phyloP scores from a whole-genome alignment of 2,888 invertebrate species.

The Hylaea fasciaria region DNA sequence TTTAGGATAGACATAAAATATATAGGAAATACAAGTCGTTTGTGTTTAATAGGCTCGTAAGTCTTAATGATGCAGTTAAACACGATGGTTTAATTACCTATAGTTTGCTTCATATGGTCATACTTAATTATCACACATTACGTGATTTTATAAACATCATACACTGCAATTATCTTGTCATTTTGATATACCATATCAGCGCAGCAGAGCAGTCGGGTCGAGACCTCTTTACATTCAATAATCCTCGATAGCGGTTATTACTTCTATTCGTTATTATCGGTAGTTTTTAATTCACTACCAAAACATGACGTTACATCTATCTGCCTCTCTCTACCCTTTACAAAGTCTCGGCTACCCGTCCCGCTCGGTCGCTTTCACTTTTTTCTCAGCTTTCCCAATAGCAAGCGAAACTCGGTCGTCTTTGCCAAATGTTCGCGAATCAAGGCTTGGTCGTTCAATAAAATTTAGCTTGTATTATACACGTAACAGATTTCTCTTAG shows the following conservation, averaged over 20 bases:
- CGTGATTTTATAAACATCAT: constrained; percentile 12
- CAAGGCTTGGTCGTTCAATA: constrained; percentile 29
- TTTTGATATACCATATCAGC: constrained; percentile 18
- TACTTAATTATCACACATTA: constrained; percentile 8
- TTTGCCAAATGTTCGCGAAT: constrained; percentile 70
- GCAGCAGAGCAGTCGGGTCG: constrained; percentile 1
- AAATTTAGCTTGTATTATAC: constrained; percentile 16
- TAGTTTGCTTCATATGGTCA: not conserved
- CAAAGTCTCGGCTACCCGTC: constrained; percentile 46
- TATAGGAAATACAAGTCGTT: no score
- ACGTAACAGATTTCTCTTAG: constrained; percentile 47
- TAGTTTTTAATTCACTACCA: constrained; percentile 44
- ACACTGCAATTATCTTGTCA: constrained; percentile 14
- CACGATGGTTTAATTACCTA: constrained; percentile 1
- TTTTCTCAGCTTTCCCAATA: constrained; percentile 79
- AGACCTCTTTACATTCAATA: constrained; percentile 12
- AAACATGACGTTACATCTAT: constrained; percentile 51
- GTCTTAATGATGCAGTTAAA: not conserved
- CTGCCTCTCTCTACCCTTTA: constrained; percentile 53
- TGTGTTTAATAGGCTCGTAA: no score
- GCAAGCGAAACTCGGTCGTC: constrained; percentile 67
- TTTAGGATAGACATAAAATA: no score
- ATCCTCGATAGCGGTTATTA: constrained; percentile 8
- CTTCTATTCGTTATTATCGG: constrained; percentile 13
- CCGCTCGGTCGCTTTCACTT: constrained; percentile 76